Evolutionary conservation across 2,797 vertebrate species (phyloP).

Genomic region (Acipenser oxyrinchus): DNA sequence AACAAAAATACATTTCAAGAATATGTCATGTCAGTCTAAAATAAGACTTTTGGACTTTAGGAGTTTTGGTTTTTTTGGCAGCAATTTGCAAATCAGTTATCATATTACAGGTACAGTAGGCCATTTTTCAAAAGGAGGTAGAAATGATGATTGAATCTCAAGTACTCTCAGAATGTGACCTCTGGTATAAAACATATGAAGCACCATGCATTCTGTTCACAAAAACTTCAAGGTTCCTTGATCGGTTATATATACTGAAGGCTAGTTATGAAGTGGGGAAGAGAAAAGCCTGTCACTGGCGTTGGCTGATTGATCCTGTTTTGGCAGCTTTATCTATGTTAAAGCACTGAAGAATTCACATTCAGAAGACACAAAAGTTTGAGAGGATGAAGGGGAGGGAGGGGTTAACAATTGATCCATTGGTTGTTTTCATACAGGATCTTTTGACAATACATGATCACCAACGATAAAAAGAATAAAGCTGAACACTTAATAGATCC

Average conservation of each 20-base stretch:
- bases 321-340: conserved; percentile 17
- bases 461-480: too few relatives aligned
- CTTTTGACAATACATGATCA: too few relatives aligned
- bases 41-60: too few relatives aligned
- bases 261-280: conserved; percentile 19
- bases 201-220: conserved; percentile 24
- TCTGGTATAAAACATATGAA: conserved; percentile 17
- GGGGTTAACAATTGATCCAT: too few relatives aligned
- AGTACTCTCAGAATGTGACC: conserved; percentile 11
- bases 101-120: too few relatives aligned
- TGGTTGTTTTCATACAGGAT: too few relatives aligned
- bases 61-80: too few relatives aligned
- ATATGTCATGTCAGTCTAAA: too few relatives aligned
- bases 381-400: conserved; percentile 3
- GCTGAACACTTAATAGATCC: too few relatives aligned
- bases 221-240: conserved; percentile 28
- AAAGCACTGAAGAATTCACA: conserved; percentile 18
- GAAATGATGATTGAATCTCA: conserved; percentile 20
- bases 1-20: too few relatives aligned
- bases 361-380: conserved; percentile 9
- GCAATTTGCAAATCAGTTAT: too few relatives aligned
- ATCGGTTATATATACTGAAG: conserved; percentile 32
- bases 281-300: conserved; percentile 20
- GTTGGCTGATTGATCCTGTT: conserved; percentile 24
- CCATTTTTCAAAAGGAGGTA: too few relatives aligned